Evolutionary conservation across 2,797 vertebrate species (phyloP).

Genomic region (Coregonus suidteri): DNA sequence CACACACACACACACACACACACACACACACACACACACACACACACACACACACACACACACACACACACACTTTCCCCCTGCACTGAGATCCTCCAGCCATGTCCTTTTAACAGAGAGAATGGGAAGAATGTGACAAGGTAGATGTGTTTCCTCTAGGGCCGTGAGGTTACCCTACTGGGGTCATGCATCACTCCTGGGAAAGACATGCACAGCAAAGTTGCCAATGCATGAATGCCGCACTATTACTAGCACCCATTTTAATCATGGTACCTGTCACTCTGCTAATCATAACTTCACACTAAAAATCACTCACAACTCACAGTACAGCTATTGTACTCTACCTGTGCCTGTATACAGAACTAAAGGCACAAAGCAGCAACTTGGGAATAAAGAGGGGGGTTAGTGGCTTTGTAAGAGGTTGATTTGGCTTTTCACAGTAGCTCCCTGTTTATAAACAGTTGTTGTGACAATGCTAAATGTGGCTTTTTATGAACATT

Average conservation of each 20-base stretch:
- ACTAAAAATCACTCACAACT: constrained; percentile 71
- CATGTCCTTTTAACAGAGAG: constrained; percentile 76
- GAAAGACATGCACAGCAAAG: constrained; percentile 80
- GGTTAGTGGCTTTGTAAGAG: constrained; percentile 38
- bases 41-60: constrained; percentile 1
- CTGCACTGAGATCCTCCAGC: constrained; percentile 41
- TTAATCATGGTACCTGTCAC: constrained; percentile 84
- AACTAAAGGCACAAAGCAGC: neutral
- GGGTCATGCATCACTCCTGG: constrained; percentile 83
- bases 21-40: constrained; percentile 31
- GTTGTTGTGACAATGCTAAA: constrained; percentile 82
- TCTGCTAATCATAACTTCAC: constrained; percentile 80
- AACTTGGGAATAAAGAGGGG: neutral
- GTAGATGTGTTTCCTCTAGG: constrained; percentile 80
- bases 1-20: neutral
- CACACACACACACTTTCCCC: constrained; percentile 24
- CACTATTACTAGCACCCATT: constrained; percentile 81
- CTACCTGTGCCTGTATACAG: constrained; percentile 52
- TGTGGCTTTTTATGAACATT: constrained; percentile 73
- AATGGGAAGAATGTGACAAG: constrained; percentile 79
- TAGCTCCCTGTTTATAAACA: constrained; percentile 72
- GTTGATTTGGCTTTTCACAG: constrained; percentile 74
- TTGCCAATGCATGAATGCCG: constrained; percentile 83
- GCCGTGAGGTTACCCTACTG: constrained; percentile 83
- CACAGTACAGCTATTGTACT: neutral